Evolutionary conservation across 2,797 vertebrate species (phyloP), one percentile per base, ranked within the genome.

Genomic region (Setipinna tenuifilis): DNA sequence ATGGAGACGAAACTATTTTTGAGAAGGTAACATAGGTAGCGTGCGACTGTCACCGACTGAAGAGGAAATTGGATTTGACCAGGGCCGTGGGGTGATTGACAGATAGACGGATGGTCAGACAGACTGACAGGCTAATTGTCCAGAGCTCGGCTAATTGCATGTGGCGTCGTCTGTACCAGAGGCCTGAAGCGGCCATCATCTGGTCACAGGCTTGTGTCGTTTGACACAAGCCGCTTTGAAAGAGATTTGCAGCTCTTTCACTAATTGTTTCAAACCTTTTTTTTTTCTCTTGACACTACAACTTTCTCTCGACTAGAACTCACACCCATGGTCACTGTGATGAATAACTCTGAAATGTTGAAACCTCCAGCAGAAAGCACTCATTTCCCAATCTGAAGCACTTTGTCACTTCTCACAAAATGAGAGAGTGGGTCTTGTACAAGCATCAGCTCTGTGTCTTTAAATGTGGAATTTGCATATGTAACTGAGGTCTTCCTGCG

Each of bases 61-160:
- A 44, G 71, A 78, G 71, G 71, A 44, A 78, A 78, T 78, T 78
- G 35, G 35, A 44, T 78, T 78, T 78, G 71, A 78, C 35, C 71
- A 41, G 71, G 23, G 71, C 35, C 41, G 71, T 44, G 17, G 17
- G 35, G 71, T 78, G 71, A 78, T 78, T 44, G 71, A 78, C 71
- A 78, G 68, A 75, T 31, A 19, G 71, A 44, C 25, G 16, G 65
- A 71, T 19, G 57, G 57, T 17, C 61, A n/a, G 21, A 14, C n/a
- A 62, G 71, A 78, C 35, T 31, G 71, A 21, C 35, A 44, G 17
- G 41, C 71, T 78, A 78, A 78, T 78, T 78, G 71, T 78, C 35
- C 71, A 78, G 71, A 44, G 71, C 71, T 44, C 17, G 31, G 31
- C 35, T 78, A 78, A 78, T 78, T 78, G 17, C 71, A 21, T 44